phyloP scores from a whole-genome alignment of 2,888 invertebrate species.

The Lordiphosa fenestrarum region DNA sequence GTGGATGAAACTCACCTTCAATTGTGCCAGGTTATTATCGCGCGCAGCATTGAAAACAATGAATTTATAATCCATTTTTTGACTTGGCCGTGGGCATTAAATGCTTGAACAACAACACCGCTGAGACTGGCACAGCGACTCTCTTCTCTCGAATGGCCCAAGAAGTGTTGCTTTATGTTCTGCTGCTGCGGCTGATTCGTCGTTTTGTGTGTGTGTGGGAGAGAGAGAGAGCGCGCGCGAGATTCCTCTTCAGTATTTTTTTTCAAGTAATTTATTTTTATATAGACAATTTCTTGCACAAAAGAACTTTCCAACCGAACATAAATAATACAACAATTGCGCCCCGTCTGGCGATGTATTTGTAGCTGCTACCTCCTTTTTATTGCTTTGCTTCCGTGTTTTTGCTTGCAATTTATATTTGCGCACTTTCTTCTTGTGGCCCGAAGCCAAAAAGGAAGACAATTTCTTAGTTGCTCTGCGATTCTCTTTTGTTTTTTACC shows the following conservation, averaged over 20 bases:
- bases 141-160: conserved; percentile 29
- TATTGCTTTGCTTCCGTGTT: conserved; percentile 57
- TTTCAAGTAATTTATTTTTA: conserved; percentile 38
- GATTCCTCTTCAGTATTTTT: conserved; percentile 36
- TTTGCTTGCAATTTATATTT: conserved; percentile 49
- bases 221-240: conserved; percentile 16
- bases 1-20: conserved; percentile 85
- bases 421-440: conserved; percentile 45
- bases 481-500: no score
- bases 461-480: conserved; percentile 1
- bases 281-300: conserved; percentile 41
- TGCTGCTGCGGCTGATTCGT: conserved; percentile 12
- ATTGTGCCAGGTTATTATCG: conserved; percentile 90
- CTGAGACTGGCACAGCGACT: conserved; percentile 16
- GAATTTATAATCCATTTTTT: conserved; percentile 90
- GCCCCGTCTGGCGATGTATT: conserved; percentile 25
- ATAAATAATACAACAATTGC: conserved; percentile 57
- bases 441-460: conserved; percentile 56
- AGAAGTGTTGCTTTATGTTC: conserved; percentile 18
- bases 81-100: conserved; percentile 37
- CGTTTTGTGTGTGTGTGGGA: conserved; percentile 7
- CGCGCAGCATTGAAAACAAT: conserved; percentile 94
- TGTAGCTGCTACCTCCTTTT: conserved; percentile 27
- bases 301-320: conserved; percentile 52
- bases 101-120: conserved; percentile 1